Evolutionary conservation across 2,113 vertebrate genomes (phyloP).

Genomic region (Pongo pygmaeus): DNA sequence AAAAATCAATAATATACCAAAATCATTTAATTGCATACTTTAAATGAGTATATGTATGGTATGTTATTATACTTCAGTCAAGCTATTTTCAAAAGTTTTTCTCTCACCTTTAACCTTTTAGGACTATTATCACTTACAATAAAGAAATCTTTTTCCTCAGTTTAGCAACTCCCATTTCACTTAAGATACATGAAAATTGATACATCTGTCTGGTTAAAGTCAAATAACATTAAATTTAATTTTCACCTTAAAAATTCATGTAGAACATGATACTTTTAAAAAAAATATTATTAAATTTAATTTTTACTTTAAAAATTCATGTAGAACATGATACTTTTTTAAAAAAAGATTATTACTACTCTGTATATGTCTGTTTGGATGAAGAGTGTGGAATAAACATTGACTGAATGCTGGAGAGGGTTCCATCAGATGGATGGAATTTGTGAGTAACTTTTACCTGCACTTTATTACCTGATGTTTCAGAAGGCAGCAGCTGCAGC

Average conservation of each 20-base stretch:
- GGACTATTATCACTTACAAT: background rate
- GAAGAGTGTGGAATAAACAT: background rate
- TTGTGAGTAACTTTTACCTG: background rate
- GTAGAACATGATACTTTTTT: background rate
- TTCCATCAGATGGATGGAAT: accelerated
- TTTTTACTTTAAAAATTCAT: background rate
- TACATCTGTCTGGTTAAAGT: background rate
- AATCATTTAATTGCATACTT: background rate
- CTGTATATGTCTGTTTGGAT: background rate
- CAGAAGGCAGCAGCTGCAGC: background rate
- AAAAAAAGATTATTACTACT: background rate
- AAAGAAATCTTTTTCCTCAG: background rate
- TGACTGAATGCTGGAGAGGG: background rate
- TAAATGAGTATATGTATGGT: background rate
- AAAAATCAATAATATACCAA: background rate
- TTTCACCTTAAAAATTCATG: background rate
- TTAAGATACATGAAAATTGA: background rate
- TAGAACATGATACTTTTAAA: background rate
- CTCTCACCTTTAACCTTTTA: background rate
- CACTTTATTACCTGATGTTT: background rate
- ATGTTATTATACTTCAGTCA: background rate
- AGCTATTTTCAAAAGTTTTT: background rate
- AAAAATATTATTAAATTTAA: background rate
- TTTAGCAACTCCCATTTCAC: background rate
- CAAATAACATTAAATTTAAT: background rate